Evolutionary conservation across 1,140 invertebrate species (phyloP).

Genomic region (Zaprionus nigranus): DNA sequence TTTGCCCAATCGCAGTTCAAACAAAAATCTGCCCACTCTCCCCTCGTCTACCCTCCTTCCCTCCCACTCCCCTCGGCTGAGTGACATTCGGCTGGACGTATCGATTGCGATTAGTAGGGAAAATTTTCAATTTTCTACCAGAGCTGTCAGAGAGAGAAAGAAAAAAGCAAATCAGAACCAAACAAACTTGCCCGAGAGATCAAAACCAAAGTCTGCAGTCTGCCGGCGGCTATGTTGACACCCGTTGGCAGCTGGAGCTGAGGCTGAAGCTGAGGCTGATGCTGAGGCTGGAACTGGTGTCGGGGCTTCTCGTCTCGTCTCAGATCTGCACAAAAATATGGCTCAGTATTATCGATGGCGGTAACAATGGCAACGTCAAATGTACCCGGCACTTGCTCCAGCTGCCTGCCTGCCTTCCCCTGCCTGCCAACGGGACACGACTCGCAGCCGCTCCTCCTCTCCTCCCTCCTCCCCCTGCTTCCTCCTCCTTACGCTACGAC

Average conservation of each 20-base stretch:
- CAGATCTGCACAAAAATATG: conserved; percentile 66
- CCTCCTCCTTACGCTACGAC: conserved; percentile 19
- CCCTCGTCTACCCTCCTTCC: not conserved
- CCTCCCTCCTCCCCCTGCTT: not conserved
- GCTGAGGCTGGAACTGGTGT: not conserved
- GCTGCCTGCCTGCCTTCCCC: conserved; percentile 13
- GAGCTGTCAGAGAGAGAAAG: conserved; percentile 56
- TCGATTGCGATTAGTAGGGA: conserved; percentile 81
- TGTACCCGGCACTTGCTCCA: conserved; percentile 12
- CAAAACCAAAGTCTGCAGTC: conserved; percentile 3
- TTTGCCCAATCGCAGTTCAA: conserved; percentile 65
- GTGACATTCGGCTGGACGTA: conserved; percentile 81
- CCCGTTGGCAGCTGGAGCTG: conserved; percentile 59
- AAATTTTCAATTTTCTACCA: conserved; percentile 77
- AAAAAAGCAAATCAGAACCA: conserved; percentile 45
- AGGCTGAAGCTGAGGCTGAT: no score
- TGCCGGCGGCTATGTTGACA: conserved; percentile 71
- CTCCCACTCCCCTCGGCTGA: conserved; percentile 32
- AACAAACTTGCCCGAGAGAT: conserved; percentile 20
- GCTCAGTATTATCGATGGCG: conserved; percentile 69
- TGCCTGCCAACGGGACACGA: conserved; percentile 10
- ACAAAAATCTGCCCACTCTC: conserved; percentile 37
- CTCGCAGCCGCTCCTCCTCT: not conserved
- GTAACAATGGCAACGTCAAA: conserved; percentile 70
- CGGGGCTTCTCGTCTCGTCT: conserved; percentile 6